Conservation (phyloP, 2,113 vertebrate species). For the Rhipidura dahli region DNA sequence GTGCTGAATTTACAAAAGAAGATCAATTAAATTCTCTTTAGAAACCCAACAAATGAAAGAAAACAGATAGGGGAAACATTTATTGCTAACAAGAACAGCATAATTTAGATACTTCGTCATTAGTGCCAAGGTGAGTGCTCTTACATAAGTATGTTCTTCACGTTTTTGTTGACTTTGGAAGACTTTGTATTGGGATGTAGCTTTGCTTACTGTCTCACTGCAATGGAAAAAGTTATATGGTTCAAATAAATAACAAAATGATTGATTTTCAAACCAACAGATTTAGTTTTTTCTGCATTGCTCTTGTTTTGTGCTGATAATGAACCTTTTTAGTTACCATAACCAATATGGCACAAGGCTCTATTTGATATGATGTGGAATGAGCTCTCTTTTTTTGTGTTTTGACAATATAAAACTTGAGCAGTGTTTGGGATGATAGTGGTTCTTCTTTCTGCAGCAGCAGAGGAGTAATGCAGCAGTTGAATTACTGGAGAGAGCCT, state of each 20-base stretch:
- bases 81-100: background rate
- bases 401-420: background rate
- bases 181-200: background rate
- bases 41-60: background rate
- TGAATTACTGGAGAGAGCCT: background rate
- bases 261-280: background rate
- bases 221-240: background rate
- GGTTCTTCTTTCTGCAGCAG: background rate
- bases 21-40: background rate
- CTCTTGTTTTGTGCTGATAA: background rate
- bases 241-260: background rate
- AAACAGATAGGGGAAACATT: background rate
- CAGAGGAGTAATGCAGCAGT: background rate
- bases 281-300: background rate
- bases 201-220: background rate
- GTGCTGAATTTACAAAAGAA: background rate
- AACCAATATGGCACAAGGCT: background rate
- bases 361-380: background rate
- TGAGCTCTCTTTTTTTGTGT: background rate
- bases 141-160: accelerated
- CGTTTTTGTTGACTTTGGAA: background rate
- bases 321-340: background rate
- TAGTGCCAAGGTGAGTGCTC: background rate
- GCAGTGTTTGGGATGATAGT: background rate
- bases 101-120: background rate